Evolutionary conservation across 2,888 invertebrate genomes (phyloP).

Genomic region (Atherix ibis): DNA sequence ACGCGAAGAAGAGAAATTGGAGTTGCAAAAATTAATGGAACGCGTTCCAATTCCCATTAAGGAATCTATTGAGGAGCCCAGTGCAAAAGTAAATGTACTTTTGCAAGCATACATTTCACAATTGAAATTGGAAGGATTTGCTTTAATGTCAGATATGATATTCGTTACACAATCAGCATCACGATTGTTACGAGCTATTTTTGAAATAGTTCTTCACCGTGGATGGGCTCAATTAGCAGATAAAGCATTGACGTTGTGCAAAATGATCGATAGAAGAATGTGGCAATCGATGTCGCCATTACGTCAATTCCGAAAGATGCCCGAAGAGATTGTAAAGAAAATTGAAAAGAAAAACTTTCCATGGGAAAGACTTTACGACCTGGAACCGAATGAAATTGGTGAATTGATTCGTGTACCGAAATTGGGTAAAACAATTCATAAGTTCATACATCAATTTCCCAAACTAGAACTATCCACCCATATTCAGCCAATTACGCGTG

Average conservation of each 20-base stretch:
- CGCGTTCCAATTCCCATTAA: conserved; percentile 98
- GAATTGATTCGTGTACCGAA: conserved; percentile 43
- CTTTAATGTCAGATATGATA: conserved; percentile 98
- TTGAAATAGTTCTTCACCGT: conserved; percentile 82
- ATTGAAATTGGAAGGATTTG: conserved; percentile 94
- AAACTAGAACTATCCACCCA: conserved; percentile 91
- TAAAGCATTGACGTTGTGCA: conserved; percentile 87
- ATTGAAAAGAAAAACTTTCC: conserved; percentile 96
- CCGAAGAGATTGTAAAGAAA: conserved; percentile 90
- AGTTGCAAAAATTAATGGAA: conserved; percentile 77
- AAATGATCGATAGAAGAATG: conserved; percentile 98
- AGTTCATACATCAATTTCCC: conserved; percentile 77
- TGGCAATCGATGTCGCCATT: conserved; percentile 99
- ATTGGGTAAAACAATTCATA: conserved; percentile 78
- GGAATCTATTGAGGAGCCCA: conserved; percentile 92
- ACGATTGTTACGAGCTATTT: conserved; percentile 87
- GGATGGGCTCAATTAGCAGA: conserved; percentile 98
- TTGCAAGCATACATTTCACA: conserved; percentile 97
- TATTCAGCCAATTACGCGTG: conserved; percentile 91
- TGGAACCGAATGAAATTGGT: conserved; percentile 94
- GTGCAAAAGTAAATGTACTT: conserved; percentile 87
- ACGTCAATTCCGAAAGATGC: conserved; percentile 93
- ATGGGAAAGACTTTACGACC: conserved; percentile 86
- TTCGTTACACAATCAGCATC: conserved; percentile 97
- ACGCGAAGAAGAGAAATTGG: conserved; percentile 90